Evolutionary conservation across 2,797 vertebrate genomes (phyloP).

Genomic region (Manis javanica): DNA sequence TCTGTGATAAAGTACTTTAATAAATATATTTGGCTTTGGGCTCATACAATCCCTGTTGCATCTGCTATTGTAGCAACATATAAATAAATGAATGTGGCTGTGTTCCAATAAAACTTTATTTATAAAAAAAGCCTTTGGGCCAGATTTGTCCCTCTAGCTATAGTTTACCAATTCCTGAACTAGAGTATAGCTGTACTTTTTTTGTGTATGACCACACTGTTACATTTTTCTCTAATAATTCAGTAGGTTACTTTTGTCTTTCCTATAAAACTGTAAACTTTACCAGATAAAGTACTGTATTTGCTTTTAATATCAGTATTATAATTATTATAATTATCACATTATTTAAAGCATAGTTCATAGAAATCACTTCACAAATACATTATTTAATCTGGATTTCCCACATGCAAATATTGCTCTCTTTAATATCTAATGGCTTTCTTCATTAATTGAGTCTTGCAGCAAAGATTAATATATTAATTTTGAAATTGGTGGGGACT

Average conservation of each 20-base stretch:
- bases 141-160: background rate
- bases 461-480: conserved; percentile 48
- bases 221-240: conserved; percentile 27
- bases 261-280: background rate
- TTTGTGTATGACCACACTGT: background rate
- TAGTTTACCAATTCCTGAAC: background rate
- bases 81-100: background rate
- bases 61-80: background rate
- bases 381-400: conserved; percentile 24
- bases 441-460: background rate
- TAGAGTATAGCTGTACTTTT: background rate
- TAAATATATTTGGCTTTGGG: background rate
- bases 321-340: background rate
- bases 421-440: conserved; percentile 3
- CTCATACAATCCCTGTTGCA: background rate
- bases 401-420: background rate
- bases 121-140: background rate
- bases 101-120: conserved; percentile 35
- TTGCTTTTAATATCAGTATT: background rate
- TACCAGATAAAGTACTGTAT: background rate
- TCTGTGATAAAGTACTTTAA: background rate
- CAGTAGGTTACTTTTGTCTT: background rate
- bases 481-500: background rate
- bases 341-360: conserved; percentile 27
- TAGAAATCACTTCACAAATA: background rate